These are phyloP conservation scores for Falco concolor DNA, from an alignment of 2,797 vertebrate species.

Conservation along the genomic window DNA sequence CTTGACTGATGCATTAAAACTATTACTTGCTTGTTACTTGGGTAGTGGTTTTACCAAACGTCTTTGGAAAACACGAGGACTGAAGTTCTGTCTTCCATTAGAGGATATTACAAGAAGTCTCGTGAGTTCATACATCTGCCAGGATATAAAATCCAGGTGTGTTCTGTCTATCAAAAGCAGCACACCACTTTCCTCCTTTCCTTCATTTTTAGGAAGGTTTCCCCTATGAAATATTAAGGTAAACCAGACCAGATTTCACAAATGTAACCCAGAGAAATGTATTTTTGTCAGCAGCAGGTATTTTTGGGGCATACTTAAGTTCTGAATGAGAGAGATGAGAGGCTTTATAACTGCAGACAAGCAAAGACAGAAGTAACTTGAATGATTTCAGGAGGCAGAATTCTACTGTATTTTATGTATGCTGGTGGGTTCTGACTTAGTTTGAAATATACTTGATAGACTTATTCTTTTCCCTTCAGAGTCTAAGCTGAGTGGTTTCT, in stretches of 20 bases:
- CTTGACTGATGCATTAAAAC: not conserved
- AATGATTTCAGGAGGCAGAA: not conserved
- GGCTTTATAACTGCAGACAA: not conserved
- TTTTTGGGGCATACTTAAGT: not conserved
- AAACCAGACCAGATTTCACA: not conserved
- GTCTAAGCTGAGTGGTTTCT: constrained; percentile 85
- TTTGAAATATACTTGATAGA: not conserved
- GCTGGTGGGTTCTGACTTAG: not conserved
- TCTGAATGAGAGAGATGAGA: not conserved
- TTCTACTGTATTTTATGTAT: not conserved
- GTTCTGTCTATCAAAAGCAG: not conserved
- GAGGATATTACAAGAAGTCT: not conserved
- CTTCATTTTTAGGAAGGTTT: not conserved
- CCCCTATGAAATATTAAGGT: not conserved
- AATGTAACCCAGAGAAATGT: not conserved
- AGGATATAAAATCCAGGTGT: not conserved
- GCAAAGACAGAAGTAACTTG: not conserved
- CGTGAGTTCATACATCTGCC: not conserved
- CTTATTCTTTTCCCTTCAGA: constrained; percentile 73
- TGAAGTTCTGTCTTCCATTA: not conserved
- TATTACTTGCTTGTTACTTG: not conserved
- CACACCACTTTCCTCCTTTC: not conserved
- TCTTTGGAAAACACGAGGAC: not conserved
- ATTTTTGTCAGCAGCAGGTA: not conserved
- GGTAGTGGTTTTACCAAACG: not conserved